Conservation (phyloP, 2,113 vertebrate genomes). For the Prunella fulvescens region DNA sequence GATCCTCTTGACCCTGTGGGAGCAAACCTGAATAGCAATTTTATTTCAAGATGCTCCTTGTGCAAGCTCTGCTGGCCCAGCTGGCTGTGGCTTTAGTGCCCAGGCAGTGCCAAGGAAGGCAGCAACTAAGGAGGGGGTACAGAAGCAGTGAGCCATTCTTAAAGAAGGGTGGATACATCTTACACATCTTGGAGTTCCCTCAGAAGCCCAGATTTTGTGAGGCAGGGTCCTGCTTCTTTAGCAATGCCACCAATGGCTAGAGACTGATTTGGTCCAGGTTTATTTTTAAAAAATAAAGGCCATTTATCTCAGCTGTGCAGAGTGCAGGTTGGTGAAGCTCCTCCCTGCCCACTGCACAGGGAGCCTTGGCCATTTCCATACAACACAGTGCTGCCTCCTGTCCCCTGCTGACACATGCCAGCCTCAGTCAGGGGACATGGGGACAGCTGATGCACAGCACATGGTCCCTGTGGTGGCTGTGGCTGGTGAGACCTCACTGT, state of each 20-base stretch:
- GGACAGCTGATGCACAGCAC: not conserved
- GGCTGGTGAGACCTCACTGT: not conserved
- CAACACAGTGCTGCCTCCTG: not conserved
- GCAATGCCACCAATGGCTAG: not conserved
- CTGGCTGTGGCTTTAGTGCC: not conserved
- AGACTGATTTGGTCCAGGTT: not conserved
- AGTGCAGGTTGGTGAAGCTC: not conserved
- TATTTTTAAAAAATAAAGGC: not conserved
- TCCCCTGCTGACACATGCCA: not conserved
- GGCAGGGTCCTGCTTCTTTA: not conserved
- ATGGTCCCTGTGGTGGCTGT: accelerated
- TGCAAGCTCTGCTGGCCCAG: not conserved
- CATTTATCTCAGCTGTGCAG: not conserved
- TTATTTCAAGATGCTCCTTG: not conserved
- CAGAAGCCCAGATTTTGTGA: not conserved
- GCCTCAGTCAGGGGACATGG: not conserved
- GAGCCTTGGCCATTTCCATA: not conserved
- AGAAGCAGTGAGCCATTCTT: not conserved
- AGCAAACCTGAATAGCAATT: not conserved
- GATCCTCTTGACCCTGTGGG: accelerated
- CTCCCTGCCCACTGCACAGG: not conserved
- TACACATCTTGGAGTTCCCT: accelerated
- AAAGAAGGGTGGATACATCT: not conserved
- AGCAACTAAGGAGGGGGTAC: not conserved
- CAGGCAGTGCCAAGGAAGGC: not conserved